phyloP scores from a whole-genome alignment of 2,797 vertebrate genomes.

The Todus mexicanus region DNA sequence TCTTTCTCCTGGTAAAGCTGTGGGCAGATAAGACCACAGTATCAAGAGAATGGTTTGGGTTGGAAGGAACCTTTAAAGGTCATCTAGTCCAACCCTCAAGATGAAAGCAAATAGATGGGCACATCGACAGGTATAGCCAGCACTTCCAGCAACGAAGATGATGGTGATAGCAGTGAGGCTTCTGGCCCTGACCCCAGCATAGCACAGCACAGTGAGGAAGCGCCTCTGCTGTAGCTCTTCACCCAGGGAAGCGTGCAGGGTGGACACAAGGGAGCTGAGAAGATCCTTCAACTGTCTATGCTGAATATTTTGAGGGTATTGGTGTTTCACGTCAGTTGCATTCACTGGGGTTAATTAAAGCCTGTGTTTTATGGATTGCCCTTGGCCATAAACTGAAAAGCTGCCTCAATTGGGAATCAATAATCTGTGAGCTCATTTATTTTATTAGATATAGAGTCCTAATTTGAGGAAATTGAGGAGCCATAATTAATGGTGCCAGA shows the following conservation, averaged over 20 bases:
- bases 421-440: conserved; percentile 37
- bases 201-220: fast-evolving
- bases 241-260: not conserved
- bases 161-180: not conserved
- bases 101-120: not conserved
- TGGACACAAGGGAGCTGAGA: not conserved
- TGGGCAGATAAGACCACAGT: not conserved
- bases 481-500: not conserved
- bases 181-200: not conserved
- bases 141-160: not conserved
- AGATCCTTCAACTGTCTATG: not conserved
- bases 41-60: not conserved
- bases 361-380: conserved; percentile 7
- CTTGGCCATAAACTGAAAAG: not conserved
- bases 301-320: not conserved
- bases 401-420: conserved; percentile 35
- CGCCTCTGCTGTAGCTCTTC: not conserved
- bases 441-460: conserved; percentile 39
- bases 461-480: conserved; percentile 17
- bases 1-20: not conserved
- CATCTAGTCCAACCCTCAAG: not conserved
- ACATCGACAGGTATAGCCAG: not conserved
- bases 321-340: not conserved
- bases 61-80: not conserved
- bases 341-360: conserved; percentile 39